Base-by-base conservation (phyloP, 1,140 invertebrate genomes). In the Anastatus disparis region DNA sequence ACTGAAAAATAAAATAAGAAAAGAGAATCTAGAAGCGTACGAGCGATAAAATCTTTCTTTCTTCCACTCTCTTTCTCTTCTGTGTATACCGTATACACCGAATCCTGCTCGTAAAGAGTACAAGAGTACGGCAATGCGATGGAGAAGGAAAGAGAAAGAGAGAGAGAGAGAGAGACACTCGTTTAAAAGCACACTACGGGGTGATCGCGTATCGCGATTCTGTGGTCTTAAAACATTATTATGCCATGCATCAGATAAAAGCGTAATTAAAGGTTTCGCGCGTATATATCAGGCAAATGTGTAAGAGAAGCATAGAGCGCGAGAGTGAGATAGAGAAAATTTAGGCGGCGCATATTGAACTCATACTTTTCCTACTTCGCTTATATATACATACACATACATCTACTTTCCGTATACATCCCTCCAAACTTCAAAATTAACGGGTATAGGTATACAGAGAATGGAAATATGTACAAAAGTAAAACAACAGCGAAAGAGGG, bases 241-340 rank as follows among this genome's bases (percentile, higher is more conserved):
- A 77, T 64, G 56, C 69, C 65, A 71, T 74, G 46, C 71, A 81
- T 81, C 80, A 78, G 80, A 81, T 81, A 81, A 80, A 78, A 75
- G 74, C 74, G 74, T 81, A 81, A 80, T 81, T 81, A 79, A 81
- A 80, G 79, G 77, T 75, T 75, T 75, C 58, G 73, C 77, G 61
- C 70, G 53, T 62, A 58, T 64, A 44, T 59, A 70, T 48, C 29
- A n/a, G n/a, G n/a, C n/a, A n/a, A n/a, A n/a, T n/a, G n/a, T n/a
- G n/a, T n/a, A n/a, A n/a, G n/a, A n/a, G 10, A 10, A 35, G 31
- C 48, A 20, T n/a, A 46, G 12, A 52, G 26, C 4, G 31, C 31
- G 31, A 35, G 31, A 35, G 31, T 10, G 31, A 35, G 31, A 35
- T 4, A 4, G 31, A 35, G 31, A 35, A n/a, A n/a, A n/a, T n/a